Percentiles rank a stretch among this genome's conserved stretches.
Evolutionary conservation across 1,140 invertebrate species (phyloP).

Genomic region (Bombyx mori): DNA sequence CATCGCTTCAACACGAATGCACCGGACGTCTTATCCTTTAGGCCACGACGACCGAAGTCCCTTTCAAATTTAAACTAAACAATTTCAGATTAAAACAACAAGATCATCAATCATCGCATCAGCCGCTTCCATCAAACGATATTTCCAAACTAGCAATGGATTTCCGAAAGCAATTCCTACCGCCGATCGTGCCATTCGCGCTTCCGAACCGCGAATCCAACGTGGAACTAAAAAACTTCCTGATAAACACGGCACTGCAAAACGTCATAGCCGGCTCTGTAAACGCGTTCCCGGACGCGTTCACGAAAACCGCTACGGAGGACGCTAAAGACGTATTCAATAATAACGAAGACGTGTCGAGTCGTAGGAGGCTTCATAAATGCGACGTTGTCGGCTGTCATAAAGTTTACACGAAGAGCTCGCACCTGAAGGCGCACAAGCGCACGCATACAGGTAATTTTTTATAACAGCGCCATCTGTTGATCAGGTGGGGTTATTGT

Average conservation of each 20-base stretch:
- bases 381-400: conserved; percentile 96
- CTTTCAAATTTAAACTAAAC: conserved; percentile 34
- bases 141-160: conserved; percentile 13
- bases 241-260: conserved; percentile 49
- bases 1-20: no score
- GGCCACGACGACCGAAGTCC: not conserved
- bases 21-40: no score
- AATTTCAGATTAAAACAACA: conserved; percentile 13
- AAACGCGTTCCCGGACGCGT: conserved; percentile 18
- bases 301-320: conserved; percentile 3
- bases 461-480: no score
- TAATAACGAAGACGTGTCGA: conserved; percentile 23
- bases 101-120: conserved; percentile 1
- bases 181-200: conserved; percentile 30
- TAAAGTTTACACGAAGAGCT: conserved; percentile 98
- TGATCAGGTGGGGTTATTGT: no score
- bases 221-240: conserved; percentile 42
- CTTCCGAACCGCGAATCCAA: conserved; percentile 23
- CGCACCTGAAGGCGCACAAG: conserved; percentile 97
- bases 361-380: conserved; percentile 80
- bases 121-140: conserved; percentile 17
- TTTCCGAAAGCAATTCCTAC: conserved; percentile 16
- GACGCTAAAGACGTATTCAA: conserved; percentile 6
- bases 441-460: conserved; percentile 95
- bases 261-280: conserved; percentile 37